A percentile compares a stretch with the other conserved stretches of the same genome.
phyloP scores from a whole-genome alignment of 1,140 invertebrate species.

The Aphaenogaster rudis region DNA sequence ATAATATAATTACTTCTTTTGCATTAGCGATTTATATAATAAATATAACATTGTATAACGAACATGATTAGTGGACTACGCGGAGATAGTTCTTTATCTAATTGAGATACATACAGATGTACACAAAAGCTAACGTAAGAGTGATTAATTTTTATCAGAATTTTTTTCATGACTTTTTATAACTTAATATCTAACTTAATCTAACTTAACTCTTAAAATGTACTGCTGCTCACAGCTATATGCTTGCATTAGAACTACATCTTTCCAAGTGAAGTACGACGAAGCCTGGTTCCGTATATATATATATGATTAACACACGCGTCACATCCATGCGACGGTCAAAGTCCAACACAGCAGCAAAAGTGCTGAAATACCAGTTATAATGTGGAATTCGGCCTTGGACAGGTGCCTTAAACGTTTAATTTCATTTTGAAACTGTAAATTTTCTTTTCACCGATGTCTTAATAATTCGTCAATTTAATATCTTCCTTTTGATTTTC shows the following conservation, averaged over 20 bases:
- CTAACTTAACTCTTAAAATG: background rate
- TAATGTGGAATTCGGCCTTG: conserved; percentile 15
- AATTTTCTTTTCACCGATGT: background rate
- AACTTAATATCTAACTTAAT: background rate
- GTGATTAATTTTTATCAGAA: background rate
- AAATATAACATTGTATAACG: background rate
- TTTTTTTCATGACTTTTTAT: background rate
- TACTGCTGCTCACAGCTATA: background rate
- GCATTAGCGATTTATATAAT: background rate
- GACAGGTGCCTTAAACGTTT: background rate
- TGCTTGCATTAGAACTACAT: background rate
- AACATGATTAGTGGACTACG: background rate
- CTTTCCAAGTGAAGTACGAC: conserved; percentile 18
- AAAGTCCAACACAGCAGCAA: conserved; percentile 43
- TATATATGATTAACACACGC: conserved; percentile 30
- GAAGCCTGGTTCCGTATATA: background rate
- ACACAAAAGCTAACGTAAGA: background rate
- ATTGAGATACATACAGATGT: background rate
- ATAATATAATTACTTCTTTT: background rate
- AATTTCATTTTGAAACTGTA: background rate
- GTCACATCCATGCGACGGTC: conserved; percentile 24
- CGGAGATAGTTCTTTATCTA: background rate
- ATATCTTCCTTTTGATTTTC: background rate
- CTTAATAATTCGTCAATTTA: background rate
- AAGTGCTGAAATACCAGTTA: conserved; percentile 49